Base-by-base conservation (phyloP, 2,888 invertebrate species). In the Mythimna ferrago region DNA sequence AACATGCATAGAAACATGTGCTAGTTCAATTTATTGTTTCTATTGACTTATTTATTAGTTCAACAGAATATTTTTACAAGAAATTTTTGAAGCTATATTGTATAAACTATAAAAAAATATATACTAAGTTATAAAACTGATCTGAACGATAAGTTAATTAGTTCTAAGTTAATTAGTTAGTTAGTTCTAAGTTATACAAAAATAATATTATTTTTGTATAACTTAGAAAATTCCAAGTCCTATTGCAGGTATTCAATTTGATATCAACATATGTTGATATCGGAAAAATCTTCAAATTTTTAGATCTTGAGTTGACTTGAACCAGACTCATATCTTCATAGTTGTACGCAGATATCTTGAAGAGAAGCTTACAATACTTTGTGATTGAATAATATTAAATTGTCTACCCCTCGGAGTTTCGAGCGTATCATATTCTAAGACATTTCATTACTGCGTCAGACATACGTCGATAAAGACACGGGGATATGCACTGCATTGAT, bases 401-500 rank as follows among this genome's bases (percentile, higher is more conserved):
- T 82, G 76, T 63, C 72, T 78, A n/a, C 38, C 19, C 48, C 14
- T 44, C 63, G 51, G 48, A 48, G 58, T 51, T 51, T 16, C 57
- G 32, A 7, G 11, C 58, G 61, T 63, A 53, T 72, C 64, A 61
- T 41, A 53, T 54, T 41, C 66, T 60, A 38, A 38, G 81, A 85
- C 81, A 67, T 73, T 71, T 83, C 76, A 85, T 85, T 85, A 81
- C 76, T 79, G 76, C 44, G 53, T 26, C 9, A 56, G 80, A 77
- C 80, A 66, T 67, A 14, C 16, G 14, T 21, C 56, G 73, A 62
- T 66, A 53, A 11, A 63, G 6, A 56, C 57, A 63, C 60, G 66
- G 51, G 61, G 38, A 51, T 32, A 54, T 64, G 66, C 71, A 57
- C 2, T 69, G 66, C 68, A 74, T 69, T 56, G 54, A 77, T 69